Percentiles rank a stretch among this genome's conserved stretches.
Conservation (phyloP, 2,888 invertebrate species). For the Trissolcus japonicus region DNA sequence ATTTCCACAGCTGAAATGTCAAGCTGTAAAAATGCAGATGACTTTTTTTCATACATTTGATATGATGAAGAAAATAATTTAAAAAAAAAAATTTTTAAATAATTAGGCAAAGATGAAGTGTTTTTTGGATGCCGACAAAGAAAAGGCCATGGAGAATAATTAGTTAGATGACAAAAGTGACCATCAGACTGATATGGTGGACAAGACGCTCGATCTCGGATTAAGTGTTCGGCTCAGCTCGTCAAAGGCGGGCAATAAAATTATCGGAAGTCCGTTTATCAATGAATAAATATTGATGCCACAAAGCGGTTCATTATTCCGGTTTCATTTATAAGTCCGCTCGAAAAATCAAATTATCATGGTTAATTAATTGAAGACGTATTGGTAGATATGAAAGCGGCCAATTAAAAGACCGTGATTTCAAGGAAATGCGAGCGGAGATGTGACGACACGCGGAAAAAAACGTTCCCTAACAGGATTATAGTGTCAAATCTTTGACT, state of each 20-base stretch:
- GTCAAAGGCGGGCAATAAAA: conserved; percentile 37
- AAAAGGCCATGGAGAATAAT: conserved; percentile 29
- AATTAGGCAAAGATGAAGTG: too few species aligned
- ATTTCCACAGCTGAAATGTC: too few species aligned
- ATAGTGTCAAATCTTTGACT: conserved; percentile 46
- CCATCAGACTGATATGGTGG: conserved; percentile 12
- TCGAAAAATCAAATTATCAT: conserved; percentile 54
- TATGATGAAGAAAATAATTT: too few species aligned
- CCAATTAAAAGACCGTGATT: conserved; percentile 37
- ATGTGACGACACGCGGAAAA: conserved; percentile 46
- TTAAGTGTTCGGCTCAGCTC: conserved; percentile 20
- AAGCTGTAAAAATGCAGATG: too few species aligned
- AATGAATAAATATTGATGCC: conserved; percentile 54
- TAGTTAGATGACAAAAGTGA: conserved; percentile 31
- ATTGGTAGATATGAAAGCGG: conserved; percentile 35
- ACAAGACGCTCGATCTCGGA: conserved; percentile 22
- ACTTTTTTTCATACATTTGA: too few species aligned
- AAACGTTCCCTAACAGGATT: conserved; percentile 23
- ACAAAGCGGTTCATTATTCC: conserved; percentile 51
- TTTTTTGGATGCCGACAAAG: conserved; percentile 21
- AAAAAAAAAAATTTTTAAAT: too few species aligned
- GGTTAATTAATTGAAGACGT: conserved; percentile 54
- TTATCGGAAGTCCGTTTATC: conserved; percentile 55
- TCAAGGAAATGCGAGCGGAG: conserved; percentile 20
- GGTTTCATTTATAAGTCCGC: conserved; percentile 24